Base-by-base conservation (phyloP, 2,113 vertebrate species). In the Vireo altiloquus region DNA sequence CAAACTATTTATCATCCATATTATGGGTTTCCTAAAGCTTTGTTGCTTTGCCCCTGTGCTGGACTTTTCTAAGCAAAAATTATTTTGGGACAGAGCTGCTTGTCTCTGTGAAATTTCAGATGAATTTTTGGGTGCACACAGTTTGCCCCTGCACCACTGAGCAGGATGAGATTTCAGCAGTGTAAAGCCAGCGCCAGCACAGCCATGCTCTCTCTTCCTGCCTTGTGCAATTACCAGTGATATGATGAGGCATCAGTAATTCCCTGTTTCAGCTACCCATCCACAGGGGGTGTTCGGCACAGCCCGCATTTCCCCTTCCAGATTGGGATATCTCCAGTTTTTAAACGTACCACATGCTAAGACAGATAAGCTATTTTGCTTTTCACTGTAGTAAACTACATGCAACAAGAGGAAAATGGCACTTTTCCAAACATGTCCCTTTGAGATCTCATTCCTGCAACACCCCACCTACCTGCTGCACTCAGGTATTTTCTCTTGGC, bases 281-380 rank as follows among this genome's bases (percentile, higher is more conserved):
- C 27, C 63, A 53, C 31, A 37, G 21, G 11, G 7, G 6, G 40
- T 71, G 4, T 37, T 75, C 52, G 76, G 20, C 23, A 68, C 13
- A 49, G 13, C 8, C 8, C 0, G 0, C 10, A 30, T 7, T 8
- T 23, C 3, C 5, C 18, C 2, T 57, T 95, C 27, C 8, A 7
- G 21, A 37, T 46, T 53, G 17, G 14, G 5, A 21, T 46, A n/a
- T 7, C 12, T 70, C 13, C 6, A 7, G 16, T 46, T 87, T 87
- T 59, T 1, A 75, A 56, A 56, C 0, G 1, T 27, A 30, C 20
- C 13, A 19, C 15, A 7, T 39, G 12, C 28, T n/a, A 31, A 83
- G 30, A 40, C 3, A 64, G 9, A 10, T 27, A 68, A 81, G 6
- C 6, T 50, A 3, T 68, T 84, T 71, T 42, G 13, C 21, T 89